Conservation (phyloP, 37 sponge, comb jelly and placozoan species). For the Cladorhizidae sp. region DNA sequence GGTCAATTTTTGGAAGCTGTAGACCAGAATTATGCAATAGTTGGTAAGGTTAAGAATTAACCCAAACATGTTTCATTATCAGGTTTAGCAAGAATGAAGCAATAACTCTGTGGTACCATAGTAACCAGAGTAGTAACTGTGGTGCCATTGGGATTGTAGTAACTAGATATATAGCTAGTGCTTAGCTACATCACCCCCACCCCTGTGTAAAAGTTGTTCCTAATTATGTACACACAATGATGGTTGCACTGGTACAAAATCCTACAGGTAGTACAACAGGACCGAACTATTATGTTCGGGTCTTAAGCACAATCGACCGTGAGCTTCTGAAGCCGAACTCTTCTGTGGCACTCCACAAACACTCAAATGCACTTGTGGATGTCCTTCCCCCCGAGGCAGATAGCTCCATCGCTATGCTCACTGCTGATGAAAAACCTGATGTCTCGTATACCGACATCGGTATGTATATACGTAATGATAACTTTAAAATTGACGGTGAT, state of each 20-base stretch:
- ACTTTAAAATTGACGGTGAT: too few relatives aligned
- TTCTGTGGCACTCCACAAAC: slow-evolving; percentile 97
- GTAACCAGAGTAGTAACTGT: too few relatives aligned
- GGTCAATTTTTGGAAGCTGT: slow-evolving; percentile 99
- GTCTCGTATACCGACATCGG: slow-evolving; percentile 90
- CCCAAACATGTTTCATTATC: too few relatives aligned
- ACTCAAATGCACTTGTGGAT: slow-evolving; percentile 97
- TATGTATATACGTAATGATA: slow-evolving; percentile 6
- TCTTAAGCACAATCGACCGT: slow-evolving; percentile 95
- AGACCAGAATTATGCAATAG: slow-evolving; percentile 95
- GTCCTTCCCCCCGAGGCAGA: slow-evolving; percentile 98
- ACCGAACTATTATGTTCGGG: slow-evolving; percentile 93
- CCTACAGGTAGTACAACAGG: slow-evolving; percentile 32
- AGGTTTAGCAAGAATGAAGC: too few relatives aligned
- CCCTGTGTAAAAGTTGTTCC: neutral
- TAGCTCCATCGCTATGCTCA: slow-evolving; percentile 91
- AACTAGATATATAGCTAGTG: neutral
- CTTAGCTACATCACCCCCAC: neutral
- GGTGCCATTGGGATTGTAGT: neutral
- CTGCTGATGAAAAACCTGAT: slow-evolving; percentile 95
- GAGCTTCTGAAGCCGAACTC: slow-evolving; percentile 96
- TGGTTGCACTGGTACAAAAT: too few relatives aligned
- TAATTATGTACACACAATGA: neutral
- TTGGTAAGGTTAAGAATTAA: too few relatives aligned
- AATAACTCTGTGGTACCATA: too few relatives aligned